Evolutionary conservation across 2,113 vertebrate species (phyloP), one percentile per base, ranked within the genome.

Genomic region (Colinus virginianus): DNA sequence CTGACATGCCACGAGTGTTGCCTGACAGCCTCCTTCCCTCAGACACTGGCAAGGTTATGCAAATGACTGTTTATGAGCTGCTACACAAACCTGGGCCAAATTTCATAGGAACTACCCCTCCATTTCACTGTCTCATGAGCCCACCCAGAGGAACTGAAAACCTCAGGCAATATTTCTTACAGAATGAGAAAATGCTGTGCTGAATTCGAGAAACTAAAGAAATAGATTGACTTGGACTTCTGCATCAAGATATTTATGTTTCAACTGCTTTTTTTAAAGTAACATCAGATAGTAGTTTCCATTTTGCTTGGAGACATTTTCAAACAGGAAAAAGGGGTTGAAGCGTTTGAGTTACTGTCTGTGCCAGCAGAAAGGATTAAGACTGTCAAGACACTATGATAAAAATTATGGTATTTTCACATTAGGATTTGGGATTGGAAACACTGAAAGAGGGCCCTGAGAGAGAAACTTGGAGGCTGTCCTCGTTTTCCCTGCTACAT

Each of bases 61-160:
- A 94, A 96, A 95, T 88, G 59, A 43, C 4, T 1, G 72, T 93
- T 93, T 94, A 96, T 70, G 90, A 95, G 93, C 88, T 90, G 92
- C 89, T 93, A 74, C 75, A 75, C 25, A 88, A 82, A 49, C 78
- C n/a, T 2, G 1, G 88, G 87, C 91, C 93, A 95, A 90, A n/a
- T 85, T 59, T 48, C 38, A 68, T 84, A 88, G 82, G 92, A 95
- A 83, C 14, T 51, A 86, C 53, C 13, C 36, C 30, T 67, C 67
- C 7, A 6, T 83, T 95, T 77, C 89, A 80, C 68, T 89, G 49
- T 34, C 64, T 85, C 1, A 43, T 32, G 40, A 92, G 88, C 78
- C 89, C 90, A 93, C 84, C 84, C 84, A 84, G 78, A 95, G 81
- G 2, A 90, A 51, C 32, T 88, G 74, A 53, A 90, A 96, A 93